These are phyloP conservation scores for Netelia inedita DNA, from an alignment of 2,888 invertebrate genomes.

Conservation along the genomic window DNA sequence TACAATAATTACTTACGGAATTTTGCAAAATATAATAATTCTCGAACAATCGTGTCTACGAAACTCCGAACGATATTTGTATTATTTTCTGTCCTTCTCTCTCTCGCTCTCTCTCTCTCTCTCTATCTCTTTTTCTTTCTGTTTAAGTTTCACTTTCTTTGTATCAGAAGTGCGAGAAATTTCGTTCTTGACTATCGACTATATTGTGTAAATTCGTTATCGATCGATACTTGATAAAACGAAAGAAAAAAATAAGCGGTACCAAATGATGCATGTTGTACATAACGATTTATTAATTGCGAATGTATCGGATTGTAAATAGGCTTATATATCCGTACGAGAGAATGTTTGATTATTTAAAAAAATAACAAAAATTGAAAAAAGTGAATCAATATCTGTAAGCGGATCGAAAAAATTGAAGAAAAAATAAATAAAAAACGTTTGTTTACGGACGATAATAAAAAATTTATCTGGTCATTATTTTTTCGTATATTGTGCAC, in stretches of 20 bases:
- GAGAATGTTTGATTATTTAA: slow-evolving; percentile 65
- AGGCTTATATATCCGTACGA: slow-evolving; percentile 57
- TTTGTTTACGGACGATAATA: slow-evolving; percentile 58
- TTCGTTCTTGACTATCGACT: slow-evolving; percentile 26
- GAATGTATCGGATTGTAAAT: slow-evolving; percentile 70
- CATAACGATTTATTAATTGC: slow-evolving; percentile 65
- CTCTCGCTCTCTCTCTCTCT: background rate
- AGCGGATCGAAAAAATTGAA: slow-evolving; percentile 49
- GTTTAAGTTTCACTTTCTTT: slow-evolving; percentile 1
- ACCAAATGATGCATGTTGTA: slow-evolving; percentile 73
- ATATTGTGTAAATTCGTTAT: slow-evolving; percentile 22
- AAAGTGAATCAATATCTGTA: slow-evolving; percentile 58
- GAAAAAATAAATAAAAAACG: slow-evolving; percentile 54
- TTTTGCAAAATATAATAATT: slow-evolving; percentile 6
- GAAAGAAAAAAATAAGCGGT: slow-evolving; percentile 49
- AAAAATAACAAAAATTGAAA: slow-evolving; percentile 50
- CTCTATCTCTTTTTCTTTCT: background rate
- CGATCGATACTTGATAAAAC: slow-evolving; percentile 38
- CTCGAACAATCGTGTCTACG: background rate
- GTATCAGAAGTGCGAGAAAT: slow-evolving; percentile 5
- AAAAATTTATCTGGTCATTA: background rate
- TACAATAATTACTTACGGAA: slow-evolving; percentile 13
- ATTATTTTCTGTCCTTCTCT: slow-evolving; percentile 5
- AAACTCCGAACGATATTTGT: slow-evolving; percentile 30
- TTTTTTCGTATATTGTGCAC: background rate